Base-by-base conservation (phyloP, 2,113 vertebrate genomes). In the Ovis canadensis region DNA sequence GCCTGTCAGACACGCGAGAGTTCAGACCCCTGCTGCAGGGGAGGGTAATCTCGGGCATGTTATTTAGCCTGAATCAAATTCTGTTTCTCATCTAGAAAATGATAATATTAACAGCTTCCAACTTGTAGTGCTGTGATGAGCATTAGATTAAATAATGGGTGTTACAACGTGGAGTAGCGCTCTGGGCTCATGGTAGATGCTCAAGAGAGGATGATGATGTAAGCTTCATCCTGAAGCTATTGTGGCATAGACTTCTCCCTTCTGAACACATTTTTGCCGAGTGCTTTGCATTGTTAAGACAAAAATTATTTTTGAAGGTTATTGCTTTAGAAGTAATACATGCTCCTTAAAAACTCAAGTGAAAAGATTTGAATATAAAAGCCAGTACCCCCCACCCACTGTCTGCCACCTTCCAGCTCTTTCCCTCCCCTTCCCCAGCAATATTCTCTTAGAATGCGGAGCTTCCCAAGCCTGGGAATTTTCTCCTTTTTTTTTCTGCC, bases 251-350 rank as follows among this genome's bases (percentile, higher is more conserved):
- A 71, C 40, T 16, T 60, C 80, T 90, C n/a, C 57, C 55, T 91
- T 52, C 54, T 17, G 21, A 40, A 93, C 16, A 4, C 62, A n/a
- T 11, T 82, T 74, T 21, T 78, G 36, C 40, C 74, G 45, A 48
- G 40, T 36, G 21, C 62, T 77, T 85, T 90, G 93, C 40, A n/a
- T 84, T 80, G 55, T 74, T 81, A 81, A 95, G 80, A 85, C 31
- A 96, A 77, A 92, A 95, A 40, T 82, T 85, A 31, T 81, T 85
- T 92, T 88, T 80, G 5, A 36, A 88, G 88, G 16, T 92, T 84
- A 92, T 48, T 62, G 50, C 67, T 83, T 31, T 25, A 40, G 27
- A 54, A 82, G 36, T 40, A 81, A 86, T 82, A 62, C 21, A 23
- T 29, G 40, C 13, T 81, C 40, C 82, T 84, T 95, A 67, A 60